phyloP scores from a whole-genome alignment of 1,140 invertebrate species.

The Charaxes varanes region DNA sequence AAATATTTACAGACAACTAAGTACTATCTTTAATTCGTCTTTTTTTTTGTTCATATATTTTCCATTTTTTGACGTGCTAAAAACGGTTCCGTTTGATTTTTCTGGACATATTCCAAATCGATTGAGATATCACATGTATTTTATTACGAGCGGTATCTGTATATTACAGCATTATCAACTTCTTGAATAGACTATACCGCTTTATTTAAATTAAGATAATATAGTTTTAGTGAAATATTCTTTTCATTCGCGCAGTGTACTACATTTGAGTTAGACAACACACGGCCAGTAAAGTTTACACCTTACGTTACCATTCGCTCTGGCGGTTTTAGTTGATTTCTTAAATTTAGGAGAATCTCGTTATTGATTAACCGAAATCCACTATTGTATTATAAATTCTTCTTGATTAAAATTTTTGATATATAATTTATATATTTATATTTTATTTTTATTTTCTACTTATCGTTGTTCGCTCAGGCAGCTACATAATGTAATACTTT shows the following conservation, averaged over 20 bases:
- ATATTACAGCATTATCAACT: too few species aligned
- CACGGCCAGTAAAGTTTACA: constrained; percentile 22
- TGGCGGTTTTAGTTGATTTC: neutral
- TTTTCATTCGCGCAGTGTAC: constrained; percentile 8
- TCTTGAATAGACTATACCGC: neutral
- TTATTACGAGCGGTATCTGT: too few species aligned
- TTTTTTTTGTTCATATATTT: too few species aligned
- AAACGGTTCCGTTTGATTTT: too few species aligned
- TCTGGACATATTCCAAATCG: too few species aligned
- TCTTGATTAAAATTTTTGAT: neutral
- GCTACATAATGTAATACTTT: too few species aligned
- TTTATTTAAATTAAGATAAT: neutral
- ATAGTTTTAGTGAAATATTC: constrained; percentile 18
- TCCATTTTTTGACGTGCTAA: too few species aligned
- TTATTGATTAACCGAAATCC: constrained; percentile 5
- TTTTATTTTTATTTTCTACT: too few species aligned
- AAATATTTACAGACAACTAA: too few species aligned
- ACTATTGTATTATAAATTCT: neutral
- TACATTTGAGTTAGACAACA: constrained; percentile 3
- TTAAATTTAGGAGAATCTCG: constrained; percentile 13
- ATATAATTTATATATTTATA: neutral
- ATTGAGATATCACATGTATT: too few species aligned
- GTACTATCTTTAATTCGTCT: too few species aligned
- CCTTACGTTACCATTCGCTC: constrained; percentile 1
- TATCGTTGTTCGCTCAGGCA: too few species aligned